phyloP scores from a whole-genome alignment of 2,113 vertebrate species.

The Chinchilla lanigera region DNA sequence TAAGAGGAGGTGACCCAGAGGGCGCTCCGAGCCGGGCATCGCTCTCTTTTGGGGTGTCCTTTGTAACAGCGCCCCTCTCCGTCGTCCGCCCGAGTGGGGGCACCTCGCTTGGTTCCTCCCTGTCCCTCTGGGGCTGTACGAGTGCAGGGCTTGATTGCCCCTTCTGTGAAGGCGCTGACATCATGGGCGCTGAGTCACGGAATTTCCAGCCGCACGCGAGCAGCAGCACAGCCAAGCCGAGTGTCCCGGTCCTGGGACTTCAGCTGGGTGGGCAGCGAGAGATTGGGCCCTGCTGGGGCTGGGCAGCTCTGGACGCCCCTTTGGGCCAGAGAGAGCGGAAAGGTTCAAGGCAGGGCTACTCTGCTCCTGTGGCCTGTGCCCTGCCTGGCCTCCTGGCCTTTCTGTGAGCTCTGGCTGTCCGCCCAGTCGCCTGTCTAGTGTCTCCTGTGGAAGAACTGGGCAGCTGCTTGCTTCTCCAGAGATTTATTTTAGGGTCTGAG shows the following conservation, averaged over 20 bases:
- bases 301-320: background rate
- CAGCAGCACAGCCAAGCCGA: background rate
- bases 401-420: background rate
- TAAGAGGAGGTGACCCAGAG: background rate
- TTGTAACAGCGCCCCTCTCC: background rate
- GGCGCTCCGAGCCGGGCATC: background rate
- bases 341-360: background rate
- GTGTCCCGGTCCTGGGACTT: background rate
- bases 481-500: conserved; percentile 60
- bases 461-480: background rate
- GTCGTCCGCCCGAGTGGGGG: background rate
- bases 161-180: background rate
- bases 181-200: conserved; percentile 58
- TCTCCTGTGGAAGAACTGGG: background rate
- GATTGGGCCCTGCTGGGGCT: background rate
- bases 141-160: background rate
- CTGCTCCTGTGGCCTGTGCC: background rate
- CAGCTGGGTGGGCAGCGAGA: background rate
- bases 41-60: background rate
- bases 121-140: background rate
- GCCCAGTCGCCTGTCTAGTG: background rate
- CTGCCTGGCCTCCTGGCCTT: background rate
- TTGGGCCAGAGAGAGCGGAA: background rate
- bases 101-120: background rate
- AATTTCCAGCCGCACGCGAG: background rate